Base-by-base conservation (phyloP, 92 coral and sea anemone species). In the Bergia sp. region DNA sequence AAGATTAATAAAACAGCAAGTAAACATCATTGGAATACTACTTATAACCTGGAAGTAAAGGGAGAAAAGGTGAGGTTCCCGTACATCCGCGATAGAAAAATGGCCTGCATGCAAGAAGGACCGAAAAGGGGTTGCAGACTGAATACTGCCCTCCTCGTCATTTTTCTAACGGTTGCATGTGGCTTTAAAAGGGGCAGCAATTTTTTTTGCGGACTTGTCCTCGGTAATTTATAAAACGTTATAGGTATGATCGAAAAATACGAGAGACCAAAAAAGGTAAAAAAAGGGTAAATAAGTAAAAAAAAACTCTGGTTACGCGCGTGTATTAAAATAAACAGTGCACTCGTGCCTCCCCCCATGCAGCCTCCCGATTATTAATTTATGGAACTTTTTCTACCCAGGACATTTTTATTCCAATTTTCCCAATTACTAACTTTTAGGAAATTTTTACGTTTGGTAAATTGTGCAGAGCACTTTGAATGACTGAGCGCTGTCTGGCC, bases 51-150 rank as follows among this genome's bases (percentile, higher is more conserved):
- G 80, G 80, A 76, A 41, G 80, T 76, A 41, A 76, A 76, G 80
- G 80, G 80, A 76, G 80, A 76, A 76, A 76, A n/a, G n/a, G n/a
- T n/a, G n/a, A 5, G 80, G 80, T 76, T 76, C 55, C 55, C 29
- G 57, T 76, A 0, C 80, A 76, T 76, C 80, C 50, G 80, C 80
- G 80, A 76, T 76, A 76, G 57, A 76, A 76, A 76, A 76, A 65
- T 4, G 20, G 72, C 72, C 72, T 65, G 72, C 72, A 65, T 65
- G 16, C 79, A 39, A 76, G 79, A 74, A 76, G 80, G 80, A 76
- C 80, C 80, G 80, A 76, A 76, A 76, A 76, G 53, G 80, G 80
- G n/a, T 76, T n/a, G n/a, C n/a, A n/a, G n/a, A n/a, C n/a, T n/a
- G n/a, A n/a, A 76, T 40, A 76, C 80, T 76, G 50, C 80, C 80